A percentile compares a stretch with the other conserved stretches of the same genome.
Evolutionary conservation across 1,140 invertebrate species (phyloP).

Genomic region (Ditylenchus dipsaci): DNA sequence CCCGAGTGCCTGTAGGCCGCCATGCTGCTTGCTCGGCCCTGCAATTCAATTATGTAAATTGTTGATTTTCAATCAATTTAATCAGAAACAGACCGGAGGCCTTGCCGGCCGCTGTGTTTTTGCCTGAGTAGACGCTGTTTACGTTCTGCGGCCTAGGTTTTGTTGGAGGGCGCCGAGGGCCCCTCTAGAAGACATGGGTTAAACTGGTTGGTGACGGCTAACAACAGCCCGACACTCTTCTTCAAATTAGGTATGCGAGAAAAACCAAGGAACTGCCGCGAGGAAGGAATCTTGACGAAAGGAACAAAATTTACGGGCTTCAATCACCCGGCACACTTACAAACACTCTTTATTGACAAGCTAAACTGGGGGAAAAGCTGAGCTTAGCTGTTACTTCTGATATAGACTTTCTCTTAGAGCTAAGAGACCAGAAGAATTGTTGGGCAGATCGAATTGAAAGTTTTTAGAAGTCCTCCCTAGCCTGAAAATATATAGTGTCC

Average conservation of each 20-base stretch:
- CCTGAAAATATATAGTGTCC: too few relatives aligned
- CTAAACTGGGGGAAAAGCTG: too few relatives aligned
- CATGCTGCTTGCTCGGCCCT: constrained; percentile 50
- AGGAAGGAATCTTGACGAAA: background rate
- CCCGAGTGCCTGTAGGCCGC: constrained; percentile 50
- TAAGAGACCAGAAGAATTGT: too few relatives aligned
- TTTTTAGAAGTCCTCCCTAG: too few relatives aligned
- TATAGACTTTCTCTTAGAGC: too few relatives aligned
- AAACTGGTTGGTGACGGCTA: constrained; percentile 29
- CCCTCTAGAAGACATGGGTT: constrained; percentile 56
- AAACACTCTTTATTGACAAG: too few relatives aligned
- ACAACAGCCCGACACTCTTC: background rate
- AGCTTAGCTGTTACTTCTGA: too few relatives aligned
- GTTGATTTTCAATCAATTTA: constrained; percentile 10
- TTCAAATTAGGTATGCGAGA: background rate
- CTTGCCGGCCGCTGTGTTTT: constrained; percentile 41
- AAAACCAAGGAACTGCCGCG: background rate
- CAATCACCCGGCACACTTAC: too few relatives aligned
- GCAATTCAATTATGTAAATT: constrained; percentile 14
- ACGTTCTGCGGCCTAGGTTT: constrained; percentile 52
- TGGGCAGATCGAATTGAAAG: too few relatives aligned
- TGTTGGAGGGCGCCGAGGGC: constrained; percentile 26
- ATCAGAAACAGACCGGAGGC: constrained; percentile 18
- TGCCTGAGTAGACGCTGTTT: constrained; percentile 51
- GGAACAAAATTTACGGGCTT: background rate